Conservation (phyloP, 2,888 invertebrate species). For the Calliopum simillimum region DNA sequence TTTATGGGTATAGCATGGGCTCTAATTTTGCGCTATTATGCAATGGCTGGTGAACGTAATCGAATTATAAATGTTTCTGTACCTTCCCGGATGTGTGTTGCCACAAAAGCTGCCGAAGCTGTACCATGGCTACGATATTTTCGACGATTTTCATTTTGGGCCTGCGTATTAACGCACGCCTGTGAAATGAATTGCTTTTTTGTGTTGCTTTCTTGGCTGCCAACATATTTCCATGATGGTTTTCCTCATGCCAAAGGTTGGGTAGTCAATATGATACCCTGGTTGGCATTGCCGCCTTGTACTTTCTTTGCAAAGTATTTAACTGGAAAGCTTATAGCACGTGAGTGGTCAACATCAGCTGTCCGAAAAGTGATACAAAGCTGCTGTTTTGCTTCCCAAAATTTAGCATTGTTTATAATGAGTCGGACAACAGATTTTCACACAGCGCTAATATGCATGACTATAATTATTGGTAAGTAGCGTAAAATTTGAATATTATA, state of each 20-base stretch:
- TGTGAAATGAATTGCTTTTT: constrained; percentile 80
- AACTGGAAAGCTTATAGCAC: constrained; percentile 71
- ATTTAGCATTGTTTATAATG: constrained; percentile 69
- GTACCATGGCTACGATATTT: constrained; percentile 75
- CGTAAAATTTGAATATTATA: not conserved
- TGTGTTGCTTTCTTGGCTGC: constrained; percentile 78
- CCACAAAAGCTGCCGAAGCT: constrained; percentile 60
- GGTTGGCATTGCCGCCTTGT: constrained; percentile 74
- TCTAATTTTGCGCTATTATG: constrained; percentile 70
- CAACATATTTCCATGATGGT: constrained; percentile 79
- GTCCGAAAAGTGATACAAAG: constrained; percentile 71
- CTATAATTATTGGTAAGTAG: constrained; percentile 64
- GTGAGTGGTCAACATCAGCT: constrained; percentile 70
- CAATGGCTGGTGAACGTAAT: constrained; percentile 66
- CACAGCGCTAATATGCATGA: constrained; percentile 66
- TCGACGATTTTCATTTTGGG: constrained; percentile 74
- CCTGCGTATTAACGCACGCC: constrained; percentile 77
- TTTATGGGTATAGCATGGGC: constrained; percentile 72
- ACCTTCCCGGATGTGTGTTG: constrained; percentile 63
- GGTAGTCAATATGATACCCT: constrained; percentile 80
- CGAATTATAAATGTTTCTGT: constrained; percentile 66
- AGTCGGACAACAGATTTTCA: constrained; percentile 66
- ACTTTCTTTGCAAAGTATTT: constrained; percentile 74
- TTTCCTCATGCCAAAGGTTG: constrained; percentile 77
- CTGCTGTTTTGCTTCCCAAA: constrained; percentile 69